Conservation (phyloP, 2,888 invertebrate genomes). For the Hypolimnas misippus region DNA sequence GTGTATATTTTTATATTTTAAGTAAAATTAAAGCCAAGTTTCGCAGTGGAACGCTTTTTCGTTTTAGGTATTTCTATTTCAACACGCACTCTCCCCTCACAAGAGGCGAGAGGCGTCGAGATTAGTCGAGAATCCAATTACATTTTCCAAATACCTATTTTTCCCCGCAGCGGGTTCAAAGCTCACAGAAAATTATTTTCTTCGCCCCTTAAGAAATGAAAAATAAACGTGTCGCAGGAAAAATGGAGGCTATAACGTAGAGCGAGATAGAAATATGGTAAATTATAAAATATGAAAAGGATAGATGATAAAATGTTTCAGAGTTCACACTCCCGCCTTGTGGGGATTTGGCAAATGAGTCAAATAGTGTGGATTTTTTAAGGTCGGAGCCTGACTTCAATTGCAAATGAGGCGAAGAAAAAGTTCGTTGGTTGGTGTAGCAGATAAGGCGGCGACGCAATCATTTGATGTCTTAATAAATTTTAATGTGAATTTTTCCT, state of each 20-base stretch:
- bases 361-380: conserved; percentile 56
- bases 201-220: conserved; percentile 78
- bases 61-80: conserved; percentile 56
- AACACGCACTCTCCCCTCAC: conserved; percentile 66
- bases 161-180: conserved; percentile 78
- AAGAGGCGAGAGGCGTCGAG: conserved; percentile 72
- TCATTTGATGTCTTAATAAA: conserved; percentile 41
- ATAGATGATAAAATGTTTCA: conserved; percentile 43
- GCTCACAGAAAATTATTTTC: conserved; percentile 82
- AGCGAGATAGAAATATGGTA: conserved; percentile 49
- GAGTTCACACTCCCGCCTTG: conserved; percentile 51
- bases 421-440: conserved; percentile 47
- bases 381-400: conserved; percentile 48
- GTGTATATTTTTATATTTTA: too few relatives aligned
- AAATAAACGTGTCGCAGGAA: conserved; percentile 71
- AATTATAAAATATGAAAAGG: conserved; percentile 48
- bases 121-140: conserved; percentile 82
- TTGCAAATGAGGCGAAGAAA: conserved; percentile 55
- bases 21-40: conserved; percentile 8
- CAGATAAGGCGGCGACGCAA: conserved; percentile 47
- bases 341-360: conserved; percentile 67
- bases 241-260: conserved; percentile 57
- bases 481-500: neutral
- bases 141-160: conserved; percentile 80
- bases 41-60: too few relatives aligned